Conservation (phyloP, 2,113 vertebrate species). For the Corythoichthys haematopterus region DNA sequence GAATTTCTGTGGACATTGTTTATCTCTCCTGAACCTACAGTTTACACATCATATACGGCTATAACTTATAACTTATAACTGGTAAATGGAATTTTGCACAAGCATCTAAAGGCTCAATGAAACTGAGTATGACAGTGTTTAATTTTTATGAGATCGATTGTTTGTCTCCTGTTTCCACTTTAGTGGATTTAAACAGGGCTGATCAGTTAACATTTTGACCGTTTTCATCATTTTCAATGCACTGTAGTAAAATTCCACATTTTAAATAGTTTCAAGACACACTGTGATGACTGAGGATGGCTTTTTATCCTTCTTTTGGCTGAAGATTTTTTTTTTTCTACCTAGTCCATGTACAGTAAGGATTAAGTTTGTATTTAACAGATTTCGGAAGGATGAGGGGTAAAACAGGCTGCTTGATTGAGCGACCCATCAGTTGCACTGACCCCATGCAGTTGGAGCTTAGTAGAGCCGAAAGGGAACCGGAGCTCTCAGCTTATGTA, state of each 20-base stretch:
- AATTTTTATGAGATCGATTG: background rate
- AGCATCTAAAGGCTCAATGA: background rate
- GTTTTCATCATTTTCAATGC: background rate
- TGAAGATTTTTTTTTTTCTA: background rate
- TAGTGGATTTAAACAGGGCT: background rate
- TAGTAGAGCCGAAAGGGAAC: conserved; percentile 25
- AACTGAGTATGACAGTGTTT: background rate
- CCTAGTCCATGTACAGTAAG: conserved; percentile 28
- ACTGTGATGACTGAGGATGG: background rate
- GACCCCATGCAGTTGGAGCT: conserved; percentile 47
- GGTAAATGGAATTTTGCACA: background rate
- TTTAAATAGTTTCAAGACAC: conserved; percentile 6
- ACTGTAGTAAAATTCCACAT: conserved; percentile 3
- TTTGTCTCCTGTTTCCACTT: background rate
- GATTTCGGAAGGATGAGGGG: conserved; percentile 49
- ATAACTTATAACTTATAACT: background rate
- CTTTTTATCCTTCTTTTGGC: conserved; percentile 23
- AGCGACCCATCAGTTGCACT: conserved; percentile 43
- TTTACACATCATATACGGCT: background rate
- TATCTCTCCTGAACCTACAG: background rate
- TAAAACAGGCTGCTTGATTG: conserved; percentile 41
- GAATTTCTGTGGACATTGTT: background rate
- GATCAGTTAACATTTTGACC: background rate
- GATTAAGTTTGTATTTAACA: conserved; percentile 48
- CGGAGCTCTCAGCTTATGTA: conserved; percentile 44